Conservation (phyloP, 2,888 invertebrate genomes). For the Leuctra nigra region DNA sequence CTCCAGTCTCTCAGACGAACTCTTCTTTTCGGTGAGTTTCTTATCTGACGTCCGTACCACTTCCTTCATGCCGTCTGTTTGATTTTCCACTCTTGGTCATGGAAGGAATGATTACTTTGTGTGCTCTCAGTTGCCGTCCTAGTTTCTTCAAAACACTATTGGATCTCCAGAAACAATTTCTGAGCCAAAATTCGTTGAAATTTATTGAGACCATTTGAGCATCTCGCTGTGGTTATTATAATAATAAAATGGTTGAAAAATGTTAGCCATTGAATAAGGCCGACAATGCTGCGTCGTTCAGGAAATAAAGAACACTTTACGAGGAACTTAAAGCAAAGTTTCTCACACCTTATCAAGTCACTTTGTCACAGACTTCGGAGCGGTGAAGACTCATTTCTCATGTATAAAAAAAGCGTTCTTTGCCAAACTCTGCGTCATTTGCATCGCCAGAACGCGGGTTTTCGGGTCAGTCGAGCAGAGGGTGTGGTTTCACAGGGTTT, state of each 20-base stretch:
- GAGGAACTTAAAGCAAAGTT: slow-evolving; percentile 12
- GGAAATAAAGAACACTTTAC: slow-evolving; percentile 18
- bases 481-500: slow-evolving; percentile 4
- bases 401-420: neutral
- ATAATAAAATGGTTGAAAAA: slow-evolving; percentile 7
- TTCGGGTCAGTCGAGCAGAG: slow-evolving; percentile 4
- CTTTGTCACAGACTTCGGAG: slow-evolving; percentile 12
- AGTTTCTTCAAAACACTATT: too few relatives aligned
- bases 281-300: slow-evolving; percentile 9
- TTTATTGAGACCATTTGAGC: too few relatives aligned
- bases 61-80: neutral
- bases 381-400: slow-evolving; percentile 8
- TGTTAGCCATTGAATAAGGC: neutral
- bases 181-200: too few relatives aligned
- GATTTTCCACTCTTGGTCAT: neutral
- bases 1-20: too few relatives aligned
- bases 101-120: neutral
- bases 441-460: slow-evolving; percentile 12
- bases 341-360: slow-evolving; percentile 15
- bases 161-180: too few relatives aligned
- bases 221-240: too few relatives aligned
- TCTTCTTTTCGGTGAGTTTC: neutral
- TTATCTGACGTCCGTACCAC: slow-evolving; percentile 8
- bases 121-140: neutral
- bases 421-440: slow-evolving; percentile 17